Conservation (phyloP, 1,140 invertebrate genomes). For the Leptestheria dahalacensis region DNA sequence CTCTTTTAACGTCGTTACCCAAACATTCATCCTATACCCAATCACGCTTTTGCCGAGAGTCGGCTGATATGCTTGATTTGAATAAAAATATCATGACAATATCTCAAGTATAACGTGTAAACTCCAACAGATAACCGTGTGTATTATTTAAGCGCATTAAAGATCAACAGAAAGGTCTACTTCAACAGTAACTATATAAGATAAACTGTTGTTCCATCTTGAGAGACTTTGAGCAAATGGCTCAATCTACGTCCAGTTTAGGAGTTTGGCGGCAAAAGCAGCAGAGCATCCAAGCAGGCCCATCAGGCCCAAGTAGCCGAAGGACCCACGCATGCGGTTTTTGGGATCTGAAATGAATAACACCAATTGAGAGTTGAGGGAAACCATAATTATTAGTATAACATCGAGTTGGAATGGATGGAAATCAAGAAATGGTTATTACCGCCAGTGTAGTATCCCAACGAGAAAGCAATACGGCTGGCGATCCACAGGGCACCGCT, state of each 20-base stretch:
- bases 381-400: conserved; percentile 12
- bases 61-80: too few relatives aligned
- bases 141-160: too few relatives aligned
- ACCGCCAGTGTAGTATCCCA: conserved; percentile 38
- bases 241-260: conserved; percentile 21
- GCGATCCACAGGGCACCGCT: conserved; percentile 30
- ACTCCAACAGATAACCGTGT: too few relatives aligned
- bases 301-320: conserved; percentile 29
- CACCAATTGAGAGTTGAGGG: conserved; percentile 1
- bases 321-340: conserved; percentile 29
- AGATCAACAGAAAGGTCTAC: too few relatives aligned
- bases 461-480: conserved; percentile 31
- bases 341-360: conserved; percentile 26
- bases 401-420: conserved; percentile 6
- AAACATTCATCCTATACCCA: too few relatives aligned
- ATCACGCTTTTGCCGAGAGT: too few relatives aligned
- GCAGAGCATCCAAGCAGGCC: conserved; percentile 27
- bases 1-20: too few relatives aligned
- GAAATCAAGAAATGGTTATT: conserved; percentile 6
- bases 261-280: conserved; percentile 24
- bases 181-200: too few relatives aligned
- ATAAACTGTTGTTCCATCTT: too few relatives aligned
- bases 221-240: too few relatives aligned
- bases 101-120: too few relatives aligned
- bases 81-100: too few relatives aligned